Evolutionary conservation across 2,113 vertebrate species (phyloP).

Genomic region (Prinia subflava): DNA sequence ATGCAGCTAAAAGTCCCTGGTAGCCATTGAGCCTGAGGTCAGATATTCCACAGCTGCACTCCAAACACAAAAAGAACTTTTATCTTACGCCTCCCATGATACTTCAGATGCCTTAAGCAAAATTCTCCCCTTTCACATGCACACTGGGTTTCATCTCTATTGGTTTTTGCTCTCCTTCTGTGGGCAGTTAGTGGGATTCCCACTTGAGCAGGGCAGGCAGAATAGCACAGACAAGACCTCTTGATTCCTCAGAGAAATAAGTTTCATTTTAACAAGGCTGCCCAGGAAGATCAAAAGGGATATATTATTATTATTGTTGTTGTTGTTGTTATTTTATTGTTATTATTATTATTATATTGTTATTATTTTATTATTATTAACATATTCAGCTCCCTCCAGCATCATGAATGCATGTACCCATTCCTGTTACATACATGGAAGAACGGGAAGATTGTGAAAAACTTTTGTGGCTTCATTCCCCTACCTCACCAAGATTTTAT

Average conservation of each 20-base stretch:
- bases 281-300: background rate
- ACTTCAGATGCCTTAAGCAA: conserved; percentile 38
- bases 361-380: background rate
- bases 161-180: background rate
- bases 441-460: background rate
- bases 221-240: background rate
- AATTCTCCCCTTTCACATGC: background rate
- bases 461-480: background rate
- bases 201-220: background rate
- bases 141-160: background rate
- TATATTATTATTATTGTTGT: too few species aligned
- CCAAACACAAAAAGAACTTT: conserved; percentile 50
- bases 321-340: background rate
- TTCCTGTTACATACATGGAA: background rate
- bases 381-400: background rate
- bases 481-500: background rate
- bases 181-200: background rate
- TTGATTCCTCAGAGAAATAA: background rate
- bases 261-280: background rate
- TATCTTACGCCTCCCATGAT: conserved; percentile 37
- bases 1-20: background rate
- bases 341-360: background rate
- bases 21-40: conserved; percentile 40
- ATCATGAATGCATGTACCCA: background rate
- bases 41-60: conserved; percentile 61